Conservation (phyloP, 2,797 vertebrate species). For the Strix occidentalis region DNA sequence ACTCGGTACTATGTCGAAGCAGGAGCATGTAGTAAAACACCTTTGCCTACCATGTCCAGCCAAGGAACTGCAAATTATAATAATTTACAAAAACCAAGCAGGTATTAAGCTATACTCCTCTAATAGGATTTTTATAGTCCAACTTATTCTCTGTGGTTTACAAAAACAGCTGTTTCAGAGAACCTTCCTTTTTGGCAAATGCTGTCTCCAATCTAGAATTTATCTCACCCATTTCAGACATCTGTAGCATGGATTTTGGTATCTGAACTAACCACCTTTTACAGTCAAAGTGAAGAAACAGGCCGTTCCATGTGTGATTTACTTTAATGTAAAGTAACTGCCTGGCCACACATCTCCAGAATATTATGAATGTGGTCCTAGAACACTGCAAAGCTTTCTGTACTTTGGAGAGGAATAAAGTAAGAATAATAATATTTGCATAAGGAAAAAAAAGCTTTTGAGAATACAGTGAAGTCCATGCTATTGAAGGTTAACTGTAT, state of each 20-base stretch:
- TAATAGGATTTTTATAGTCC: background rate
- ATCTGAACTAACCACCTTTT: background rate
- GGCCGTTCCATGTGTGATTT: background rate
- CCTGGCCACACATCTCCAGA: background rate
- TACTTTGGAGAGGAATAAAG: background rate
- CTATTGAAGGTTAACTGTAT: background rate
- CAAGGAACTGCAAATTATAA: background rate
- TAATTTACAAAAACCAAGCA: background rate
- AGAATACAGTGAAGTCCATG: background rate
- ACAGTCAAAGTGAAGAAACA: background rate
- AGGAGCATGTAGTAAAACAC: background rate
- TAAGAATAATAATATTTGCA: background rate
- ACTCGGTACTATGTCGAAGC: background rate
- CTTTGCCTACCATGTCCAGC: background rate
- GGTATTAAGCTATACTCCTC: background rate
- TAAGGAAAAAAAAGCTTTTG: background rate
- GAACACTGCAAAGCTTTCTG: background rate
- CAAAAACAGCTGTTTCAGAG: background rate
- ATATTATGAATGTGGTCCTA: background rate
- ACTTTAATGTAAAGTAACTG: background rate
- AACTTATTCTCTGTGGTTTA: background rate
- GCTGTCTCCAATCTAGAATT: background rate
- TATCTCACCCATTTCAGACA: background rate
- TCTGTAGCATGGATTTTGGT: background rate
- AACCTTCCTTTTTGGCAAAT: background rate